These are phyloP conservation scores for Trachythela sp. DNA, from an alignment of 64 coral and sea anemone genomes.

Conservation along the genomic window DNA sequence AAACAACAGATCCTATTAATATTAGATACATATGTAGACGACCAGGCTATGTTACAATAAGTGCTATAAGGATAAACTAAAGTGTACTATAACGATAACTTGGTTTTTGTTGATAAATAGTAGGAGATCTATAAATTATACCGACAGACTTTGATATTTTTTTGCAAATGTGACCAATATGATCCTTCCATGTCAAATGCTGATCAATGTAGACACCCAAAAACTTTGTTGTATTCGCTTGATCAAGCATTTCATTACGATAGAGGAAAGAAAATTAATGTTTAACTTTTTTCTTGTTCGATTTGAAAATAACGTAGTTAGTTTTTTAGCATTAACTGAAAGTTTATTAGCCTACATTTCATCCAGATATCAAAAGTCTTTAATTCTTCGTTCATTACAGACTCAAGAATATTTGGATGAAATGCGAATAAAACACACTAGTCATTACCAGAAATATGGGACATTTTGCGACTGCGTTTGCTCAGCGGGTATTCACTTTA, in stretches of 20 bases:
- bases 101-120: constrained; percentile 1
- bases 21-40: constrained; percentile 5
- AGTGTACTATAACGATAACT: background rate
- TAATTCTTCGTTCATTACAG: background rate
- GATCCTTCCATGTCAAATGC: background rate
- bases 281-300: too few relatives aligned
- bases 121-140: constrained; percentile 25
- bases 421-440: background rate
- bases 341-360: background rate
- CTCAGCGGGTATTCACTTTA: too few relatives aligned
- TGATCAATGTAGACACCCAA: background rate
- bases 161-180: constrained; percentile 28
- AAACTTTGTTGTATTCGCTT: background rate
- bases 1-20: background rate
- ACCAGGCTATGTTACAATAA: background rate
- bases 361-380: background rate
- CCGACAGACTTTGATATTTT: constrained; percentile 25
- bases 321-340: background rate
- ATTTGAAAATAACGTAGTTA: too few relatives aligned
- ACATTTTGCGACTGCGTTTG: too few relatives aligned
- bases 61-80: background rate
- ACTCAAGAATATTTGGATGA: background rate
- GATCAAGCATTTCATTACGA: too few relatives aligned
- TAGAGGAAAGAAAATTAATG: too few relatives aligned
- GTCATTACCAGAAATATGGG: too few relatives aligned